Base-by-base conservation (phyloP, 2,113 vertebrate genomes). In the Leucopsar rothschildi region DNA sequence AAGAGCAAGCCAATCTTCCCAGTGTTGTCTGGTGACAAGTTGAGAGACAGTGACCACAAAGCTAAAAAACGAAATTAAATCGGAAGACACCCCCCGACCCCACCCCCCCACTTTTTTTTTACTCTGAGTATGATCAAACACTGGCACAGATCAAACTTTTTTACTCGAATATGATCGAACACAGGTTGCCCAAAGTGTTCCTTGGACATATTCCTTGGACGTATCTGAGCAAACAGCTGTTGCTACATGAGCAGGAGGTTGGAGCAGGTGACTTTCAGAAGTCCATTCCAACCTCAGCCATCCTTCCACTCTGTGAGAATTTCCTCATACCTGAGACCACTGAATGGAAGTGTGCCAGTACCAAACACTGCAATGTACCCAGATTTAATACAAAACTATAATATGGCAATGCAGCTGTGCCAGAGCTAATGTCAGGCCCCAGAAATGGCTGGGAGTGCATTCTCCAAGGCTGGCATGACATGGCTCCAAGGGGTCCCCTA, bases 261-360 rank as follows among this genome's bases (percentile, higher is more conserved):
- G 65, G n/a, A 65, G 31, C 37, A 88, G 45, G 27, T 66, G 69
- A 20, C 25, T 20, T 88, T 52, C 56, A 84, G 82, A 61, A 24
- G 21, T 75, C 31, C 9, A 18, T 92, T 70, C 39, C 33, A 57
- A 4, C 35, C 27, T 68, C 75, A 90, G 45, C 61, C 27, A 5
- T 40, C 24, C 53, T 33, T 12, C 4, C 2, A 11, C n/a, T 79
- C 23, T 45, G 37, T 40, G 20, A 44, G 23, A 55, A 44, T 40
- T 45, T 16, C 12, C 12, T 70, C 1, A 0, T n/a, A 37, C 29
- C 1, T 42, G 42, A 73, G 44, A 63, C 5, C 4, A 27, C 5
- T 39, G 56, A 50, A 45, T 18, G 42, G 37, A 78, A 91, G 78
- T 14, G 13, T 65, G 15, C 31, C 50, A 60, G n/a, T n/a, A 57